Conservation (phyloP, 2,888 invertebrate species). For the Pseudococcus jackbeardsleyi region DNA sequence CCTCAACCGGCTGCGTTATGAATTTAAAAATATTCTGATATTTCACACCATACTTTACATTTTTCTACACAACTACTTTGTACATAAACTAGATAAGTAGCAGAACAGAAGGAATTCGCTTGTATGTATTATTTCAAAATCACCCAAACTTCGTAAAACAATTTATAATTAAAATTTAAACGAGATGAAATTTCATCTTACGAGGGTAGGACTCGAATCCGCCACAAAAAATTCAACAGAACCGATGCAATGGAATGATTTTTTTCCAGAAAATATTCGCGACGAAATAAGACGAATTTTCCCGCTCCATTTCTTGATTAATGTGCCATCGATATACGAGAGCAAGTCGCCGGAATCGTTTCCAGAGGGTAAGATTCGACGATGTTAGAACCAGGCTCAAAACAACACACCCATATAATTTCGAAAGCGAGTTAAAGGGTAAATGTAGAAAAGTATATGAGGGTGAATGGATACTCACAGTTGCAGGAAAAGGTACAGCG, state of each 20-base stretch:
- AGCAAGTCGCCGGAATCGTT: constrained; percentile 31
- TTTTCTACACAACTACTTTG: not conserved
- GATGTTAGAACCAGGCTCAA: constrained; percentile 18
- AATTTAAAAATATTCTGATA: constrained; percentile 35
- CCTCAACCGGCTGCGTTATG: not conserved
- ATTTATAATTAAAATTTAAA: not conserved
- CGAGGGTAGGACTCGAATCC: not conserved
- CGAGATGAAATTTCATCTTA: not conserved
- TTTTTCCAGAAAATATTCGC: not conserved
- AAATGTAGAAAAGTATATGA: constrained; percentile 35
- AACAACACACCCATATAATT: constrained; percentile 42
- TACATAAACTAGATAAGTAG: not conserved
- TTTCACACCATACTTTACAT: not conserved
- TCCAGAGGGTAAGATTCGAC: constrained; percentile 9
- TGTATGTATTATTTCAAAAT: not conserved
- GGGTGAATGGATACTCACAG: not conserved
- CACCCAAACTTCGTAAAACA: not conserved
- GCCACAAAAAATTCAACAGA: not conserved
- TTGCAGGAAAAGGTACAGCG: not conserved
- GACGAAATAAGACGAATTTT: not conserved
- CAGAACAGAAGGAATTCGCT: not conserved
- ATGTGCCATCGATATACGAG: not conserved
- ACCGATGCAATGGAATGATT: not conserved
- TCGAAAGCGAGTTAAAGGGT: constrained; percentile 27
- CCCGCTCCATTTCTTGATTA: constrained; percentile 7